A percentile compares a stretch with the other conserved stretches of the same genome.
Conservation (phyloP, 1,140 invertebrate species). For the Eurytemora carolleeae region DNA sequence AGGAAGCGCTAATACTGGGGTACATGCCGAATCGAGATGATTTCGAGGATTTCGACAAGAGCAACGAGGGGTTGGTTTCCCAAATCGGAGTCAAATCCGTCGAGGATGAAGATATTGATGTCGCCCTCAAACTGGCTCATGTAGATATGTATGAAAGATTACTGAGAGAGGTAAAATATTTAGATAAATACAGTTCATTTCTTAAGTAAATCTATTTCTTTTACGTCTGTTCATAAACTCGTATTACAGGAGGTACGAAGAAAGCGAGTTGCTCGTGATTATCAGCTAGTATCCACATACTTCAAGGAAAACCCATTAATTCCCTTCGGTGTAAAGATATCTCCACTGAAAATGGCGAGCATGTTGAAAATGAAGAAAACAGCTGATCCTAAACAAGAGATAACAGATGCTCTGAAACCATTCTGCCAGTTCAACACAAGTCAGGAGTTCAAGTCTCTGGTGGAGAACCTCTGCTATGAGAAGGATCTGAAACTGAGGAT, state of each 20-base stretch:
- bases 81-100: slow-evolving; percentile 47
- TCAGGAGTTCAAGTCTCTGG: slow-evolving; percentile 53
- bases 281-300: slow-evolving; percentile 56
- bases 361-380: slow-evolving; percentile 8
- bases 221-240: too few relatives aligned
- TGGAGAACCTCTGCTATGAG: slow-evolving; percentile 49
- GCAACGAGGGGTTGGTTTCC: slow-evolving; percentile 40
- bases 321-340: slow-evolving; percentile 8
- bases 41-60: slow-evolving; percentile 44
- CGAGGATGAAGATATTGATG: slow-evolving; percentile 70
- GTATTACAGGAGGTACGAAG: slow-evolving; percentile 59
- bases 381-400: slow-evolving; percentile 23
- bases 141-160: slow-evolving; percentile 12
- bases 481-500: slow-evolving; percentile 55
- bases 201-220: neutral
- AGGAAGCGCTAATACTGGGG: slow-evolving; percentile 59
- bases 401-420: slow-evolving; percentile 48
- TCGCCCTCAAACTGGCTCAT: slow-evolving; percentile 12
- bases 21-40: slow-evolving; percentile 90
- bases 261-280: slow-evolving; percentile 65
- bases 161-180: slow-evolving; percentile 3
- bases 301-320: slow-evolving; percentile 28
- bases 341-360: slow-evolving; percentile 9
- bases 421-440: slow-evolving; percentile 67
- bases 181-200: neutral